Conservation (phyloP, 2,888 invertebrate species). For the Frankliniella intonsa region DNA sequence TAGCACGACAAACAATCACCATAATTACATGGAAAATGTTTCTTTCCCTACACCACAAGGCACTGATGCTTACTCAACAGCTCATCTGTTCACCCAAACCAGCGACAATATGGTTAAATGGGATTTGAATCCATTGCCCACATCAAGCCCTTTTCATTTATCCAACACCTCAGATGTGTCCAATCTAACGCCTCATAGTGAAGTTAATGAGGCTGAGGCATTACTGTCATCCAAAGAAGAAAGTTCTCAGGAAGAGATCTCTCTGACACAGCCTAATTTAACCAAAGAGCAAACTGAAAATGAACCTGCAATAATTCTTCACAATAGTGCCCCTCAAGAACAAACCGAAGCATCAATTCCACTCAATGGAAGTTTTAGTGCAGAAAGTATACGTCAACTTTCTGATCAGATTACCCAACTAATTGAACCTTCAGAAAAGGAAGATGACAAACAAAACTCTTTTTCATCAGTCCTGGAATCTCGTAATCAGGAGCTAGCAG, state of each 20-base stretch:
- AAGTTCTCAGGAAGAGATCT: not conserved
- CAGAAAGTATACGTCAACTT: not conserved
- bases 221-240: not conserved
- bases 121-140: not conserved
- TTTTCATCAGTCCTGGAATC: not conserved
- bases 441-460: not conserved
- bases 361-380: not conserved
- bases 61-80: not conserved
- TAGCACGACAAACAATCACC: no score
- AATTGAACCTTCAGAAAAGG: not conserved
- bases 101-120: not conserved
- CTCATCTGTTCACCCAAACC: not conserved
- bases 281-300: not conserved
- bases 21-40: no score
- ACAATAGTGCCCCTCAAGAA: not conserved
- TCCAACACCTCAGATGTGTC: no score
- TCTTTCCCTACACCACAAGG: no score
- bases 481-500: not conserved
- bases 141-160: no score
- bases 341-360: not conserved
- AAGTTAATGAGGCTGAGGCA: not conserved
- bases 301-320: not conserved
- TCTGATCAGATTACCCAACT: not conserved
- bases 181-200: no score
- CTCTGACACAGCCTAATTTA: no score